Evolutionary conservation across 2,797 vertebrate species (phyloP).

Genomic region (Antrozous pallidus): DNA sequence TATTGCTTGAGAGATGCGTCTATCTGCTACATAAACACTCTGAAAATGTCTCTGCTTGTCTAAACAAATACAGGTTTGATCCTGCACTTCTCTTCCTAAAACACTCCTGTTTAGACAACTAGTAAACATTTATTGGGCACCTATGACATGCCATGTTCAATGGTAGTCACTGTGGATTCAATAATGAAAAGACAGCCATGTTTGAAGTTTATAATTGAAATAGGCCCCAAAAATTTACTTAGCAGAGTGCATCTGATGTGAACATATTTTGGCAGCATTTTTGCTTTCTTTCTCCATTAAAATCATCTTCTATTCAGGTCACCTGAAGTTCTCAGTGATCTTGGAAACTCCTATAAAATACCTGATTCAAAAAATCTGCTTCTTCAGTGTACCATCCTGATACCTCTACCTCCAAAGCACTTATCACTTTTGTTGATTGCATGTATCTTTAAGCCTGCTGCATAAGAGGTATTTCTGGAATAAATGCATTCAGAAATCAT

Average conservation of each 20-base stretch:
- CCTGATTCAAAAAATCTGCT: neutral
- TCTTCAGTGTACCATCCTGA: neutral
- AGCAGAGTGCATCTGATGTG: neutral
- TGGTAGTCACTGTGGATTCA: neutral
- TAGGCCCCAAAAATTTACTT: neutral
- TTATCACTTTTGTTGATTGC: neutral
- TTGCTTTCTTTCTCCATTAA: neutral
- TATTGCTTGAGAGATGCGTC: neutral
- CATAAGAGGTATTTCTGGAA: neutral
- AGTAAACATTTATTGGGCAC: neutral
- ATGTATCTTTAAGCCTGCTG: neutral
- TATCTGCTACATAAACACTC: neutral
- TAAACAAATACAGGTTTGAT: neutral
- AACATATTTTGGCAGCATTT: neutral
- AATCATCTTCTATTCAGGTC: slow-evolving; percentile 2
- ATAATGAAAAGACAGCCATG: neutral
- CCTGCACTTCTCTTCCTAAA: neutral
- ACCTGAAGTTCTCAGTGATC: neutral
- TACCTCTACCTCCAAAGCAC: neutral
- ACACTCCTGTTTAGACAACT: neutral
- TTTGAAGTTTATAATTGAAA: neutral
- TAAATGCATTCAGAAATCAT: neutral
- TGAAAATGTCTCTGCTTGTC: neutral
- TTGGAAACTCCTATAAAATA: neutral
- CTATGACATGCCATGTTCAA: neutral